These are phyloP conservation scores for Tautogolabrus adspersus DNA, from an alignment of 2,113 vertebrate species.

Conservation along the genomic window DNA sequence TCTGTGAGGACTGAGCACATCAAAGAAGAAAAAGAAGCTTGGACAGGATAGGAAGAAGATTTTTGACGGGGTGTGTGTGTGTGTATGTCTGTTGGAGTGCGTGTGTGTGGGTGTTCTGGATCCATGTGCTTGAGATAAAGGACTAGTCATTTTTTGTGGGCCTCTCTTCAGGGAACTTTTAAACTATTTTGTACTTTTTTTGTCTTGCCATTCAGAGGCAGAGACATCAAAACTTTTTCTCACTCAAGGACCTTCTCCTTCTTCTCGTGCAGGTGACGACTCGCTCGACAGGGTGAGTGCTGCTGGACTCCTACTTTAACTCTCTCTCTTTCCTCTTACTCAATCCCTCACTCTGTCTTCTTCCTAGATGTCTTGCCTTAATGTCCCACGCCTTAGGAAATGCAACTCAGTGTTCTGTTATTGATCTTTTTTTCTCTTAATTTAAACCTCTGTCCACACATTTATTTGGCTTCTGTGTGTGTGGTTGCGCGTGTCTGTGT, in stretches of 20 bases:
- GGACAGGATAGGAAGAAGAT: neutral
- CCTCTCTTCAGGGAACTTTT: neutral
- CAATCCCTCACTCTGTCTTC: slow-evolving; percentile 5
- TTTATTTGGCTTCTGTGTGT: slow-evolving; percentile 7
- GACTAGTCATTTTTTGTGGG: neutral
- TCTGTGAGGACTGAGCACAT: slow-evolving; percentile 35
- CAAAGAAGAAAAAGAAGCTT: slow-evolving; percentile 32
- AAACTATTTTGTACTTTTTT: neutral
- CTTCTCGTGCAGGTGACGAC: slow-evolving; percentile 41
- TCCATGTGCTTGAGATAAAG: slow-evolving; percentile 44
- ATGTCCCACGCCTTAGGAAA: slow-evolving; percentile 16
- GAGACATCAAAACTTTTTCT: slow-evolving; percentile 32
- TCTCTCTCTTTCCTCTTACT: slow-evolving; percentile 9
- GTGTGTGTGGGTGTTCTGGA: neutral
- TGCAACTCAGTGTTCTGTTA: slow-evolving; percentile 22
- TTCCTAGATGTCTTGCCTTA: neutral
- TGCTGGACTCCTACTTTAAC: slow-evolving; percentile 22
- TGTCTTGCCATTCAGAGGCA: slow-evolving; percentile 15
- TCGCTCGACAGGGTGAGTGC: slow-evolving; percentile 78
- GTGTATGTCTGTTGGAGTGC: neutral
- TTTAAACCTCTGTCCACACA: neutral
- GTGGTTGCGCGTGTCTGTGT: neutral
- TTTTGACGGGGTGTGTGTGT: neutral
- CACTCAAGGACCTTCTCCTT: slow-evolving; percentile 32
- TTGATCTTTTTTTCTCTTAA: slow-evolving; percentile 34